Conservation (phyloP, 2,113 vertebrate genomes). For the Porphyrio hochstetteri region DNA sequence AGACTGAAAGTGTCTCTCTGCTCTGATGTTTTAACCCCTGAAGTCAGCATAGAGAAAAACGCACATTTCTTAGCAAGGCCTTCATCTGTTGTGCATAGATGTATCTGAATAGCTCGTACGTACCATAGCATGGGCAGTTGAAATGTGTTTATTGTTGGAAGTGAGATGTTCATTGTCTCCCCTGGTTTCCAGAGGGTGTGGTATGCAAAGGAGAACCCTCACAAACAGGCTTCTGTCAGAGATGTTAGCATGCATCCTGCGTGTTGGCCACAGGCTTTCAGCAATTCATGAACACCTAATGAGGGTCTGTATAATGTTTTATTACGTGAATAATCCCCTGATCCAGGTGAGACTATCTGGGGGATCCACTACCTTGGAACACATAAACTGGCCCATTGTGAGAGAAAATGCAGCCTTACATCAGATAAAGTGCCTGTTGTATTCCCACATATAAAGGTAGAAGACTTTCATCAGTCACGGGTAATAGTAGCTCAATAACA, state of each 20-base stretch:
- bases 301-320: neutral
- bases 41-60: neutral
- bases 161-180: neutral
- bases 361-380: neutral
- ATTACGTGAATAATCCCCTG: neutral
- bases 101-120: rapidly evolving
- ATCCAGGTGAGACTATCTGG: neutral
- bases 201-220: neutral
- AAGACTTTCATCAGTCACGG: neutral
- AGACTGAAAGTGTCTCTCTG: constrained; percentile 15
- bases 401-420: neutral
- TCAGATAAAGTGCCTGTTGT: neutral
- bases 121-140: neutral
- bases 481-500: neutral
- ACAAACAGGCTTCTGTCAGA: neutral
- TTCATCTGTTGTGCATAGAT: rapidly evolving
- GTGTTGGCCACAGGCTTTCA: neutral
- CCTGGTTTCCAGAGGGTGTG: neutral
- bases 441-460: neutral
- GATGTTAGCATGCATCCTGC: rapidly evolving
- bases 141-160: neutral
- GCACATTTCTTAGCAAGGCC: neutral
- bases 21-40: neutral
- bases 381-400: neutral
- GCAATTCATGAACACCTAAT: neutral